Evolutionary conservation across 2,888 invertebrate genomes (phyloP), one percentile per base, ranked within the genome.

Genomic region (Cephus sareptanus): DNA sequence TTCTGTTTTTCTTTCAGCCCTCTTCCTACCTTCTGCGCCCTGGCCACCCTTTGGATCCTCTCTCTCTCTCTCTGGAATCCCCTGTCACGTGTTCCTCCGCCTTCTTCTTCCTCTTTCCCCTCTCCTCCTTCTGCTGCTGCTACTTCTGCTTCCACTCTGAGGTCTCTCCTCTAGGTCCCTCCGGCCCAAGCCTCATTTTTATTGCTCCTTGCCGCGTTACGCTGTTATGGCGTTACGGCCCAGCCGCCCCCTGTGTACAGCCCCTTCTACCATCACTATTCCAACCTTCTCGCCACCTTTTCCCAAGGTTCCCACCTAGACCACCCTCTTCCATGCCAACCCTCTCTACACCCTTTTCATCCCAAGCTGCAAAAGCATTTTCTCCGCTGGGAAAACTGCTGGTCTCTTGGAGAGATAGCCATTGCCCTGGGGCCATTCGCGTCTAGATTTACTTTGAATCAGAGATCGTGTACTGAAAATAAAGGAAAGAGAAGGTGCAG

Each of bases 381-480:
- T 77, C 82, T 79, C 76, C 77, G 56, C 75, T 75, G 79, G 79
- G 79, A 79, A 77, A 80, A 79, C 76, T 80, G 77, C 75, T 75
- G 73, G 73, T 15, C 56, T 76, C 73, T 69, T 68, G 77, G 75
- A 80, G 79, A 80, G 79, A 79, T 77, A 75, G 78, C 76, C 82
- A 70, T 77, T 83, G 80, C 81, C 82, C 78, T 73, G 76, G 73
- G 80, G 82, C 79, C 78, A 81, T 82, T 80, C 76, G 79, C 77
- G 79, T 82, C 82, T 81, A 79, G 81, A 82, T 80, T 83, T 83
- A 81, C 83, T 81, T 82, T 82, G 83, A 82, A 83, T 82, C 80
- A 83, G 82, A 82, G 81, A 82, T 76, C 79, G 77, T 81, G 79
- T 80, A 80, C 77, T 77, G 79, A 74, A 77, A 76, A 76, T 73